Evolutionary conservation across 2,888 invertebrate genomes (phyloP), one percentile per base, ranked within the genome.

Genomic region (Ypsolopha scabrella): DNA sequence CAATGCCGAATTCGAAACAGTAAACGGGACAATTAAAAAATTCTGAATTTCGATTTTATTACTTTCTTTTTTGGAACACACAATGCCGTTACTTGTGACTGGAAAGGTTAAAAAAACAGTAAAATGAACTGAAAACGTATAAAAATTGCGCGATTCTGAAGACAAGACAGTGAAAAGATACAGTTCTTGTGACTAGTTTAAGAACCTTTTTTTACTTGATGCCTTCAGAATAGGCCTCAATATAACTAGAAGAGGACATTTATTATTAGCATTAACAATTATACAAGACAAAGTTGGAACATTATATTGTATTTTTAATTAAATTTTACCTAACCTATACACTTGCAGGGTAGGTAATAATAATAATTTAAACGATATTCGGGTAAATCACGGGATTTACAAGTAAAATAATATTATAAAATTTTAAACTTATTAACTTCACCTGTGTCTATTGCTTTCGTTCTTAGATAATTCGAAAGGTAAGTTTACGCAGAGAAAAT

Each of bases 31-130:
- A 24, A 24, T 24, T 24, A 3, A 24, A 24, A 24, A 24, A 24
- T 3, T 24, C 24, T 3, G 24, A 24, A 24, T 24, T 24, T 24
- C 2, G 24, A 24, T 24, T 24, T 24, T 70, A 60, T 62, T 61
- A 61, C 61, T 54, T 37, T 62, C 67, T 72, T 69, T 67, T 67
- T 64, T 63, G 64, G 67, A 63, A 64, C 54, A 67, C 59, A 68
- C 60, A 66, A 60, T 63, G 64, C 71, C 78, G 78, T 80, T 86
- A 86, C 86, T 85, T 72, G 64, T 78, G 85, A 80, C 83, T 68
- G 79, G 75, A 83, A 86, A 77, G 65, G 72, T 77, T 65, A 71
- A 82, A 82, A 70, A 59, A 51, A 77, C 60, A 58, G 72, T 69
- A 48, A 33, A 41, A 33, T n/a, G 10, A 48, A 48, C 48, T 39